These are phyloP conservation scores for Gasterosteus aculeatus DNA, from an alignment of 2,113 vertebrate species.

Conservation along the genomic window DNA sequence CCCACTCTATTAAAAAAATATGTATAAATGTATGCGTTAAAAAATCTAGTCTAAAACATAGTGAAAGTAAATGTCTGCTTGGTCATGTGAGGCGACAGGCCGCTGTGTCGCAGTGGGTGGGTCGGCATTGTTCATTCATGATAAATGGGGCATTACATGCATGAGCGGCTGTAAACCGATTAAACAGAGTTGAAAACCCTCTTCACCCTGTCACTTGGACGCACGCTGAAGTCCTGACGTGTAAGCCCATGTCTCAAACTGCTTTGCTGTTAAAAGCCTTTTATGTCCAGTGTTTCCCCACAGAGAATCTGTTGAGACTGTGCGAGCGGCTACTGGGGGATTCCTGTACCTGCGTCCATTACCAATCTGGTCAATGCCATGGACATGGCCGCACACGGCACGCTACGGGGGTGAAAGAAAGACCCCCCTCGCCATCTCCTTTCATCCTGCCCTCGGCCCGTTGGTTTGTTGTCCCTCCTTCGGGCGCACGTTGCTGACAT, in stretches of 20 bases:
- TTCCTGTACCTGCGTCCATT: conserved; percentile 60
- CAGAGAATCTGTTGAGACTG: conserved; percentile 31
- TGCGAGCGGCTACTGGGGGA: conserved; percentile 40
- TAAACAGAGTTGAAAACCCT: conserved; percentile 54
- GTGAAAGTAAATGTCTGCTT: conserved; percentile 55
- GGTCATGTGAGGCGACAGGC: conserved; percentile 27
- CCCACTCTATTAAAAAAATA: neutral
- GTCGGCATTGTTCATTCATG: conserved; percentile 66
- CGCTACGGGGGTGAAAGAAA: neutral
- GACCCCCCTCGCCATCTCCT: neutral
- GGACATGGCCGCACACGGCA: conserved; percentile 10
- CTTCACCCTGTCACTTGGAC: conserved; percentile 32
- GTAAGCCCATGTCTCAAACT: conserved; percentile 45
- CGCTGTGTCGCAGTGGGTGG: conserved; percentile 48
- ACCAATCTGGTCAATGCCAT: conserved; percentile 62
- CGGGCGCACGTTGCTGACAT: conserved; percentile 35
- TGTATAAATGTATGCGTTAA: neutral
- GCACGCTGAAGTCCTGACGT: conserved; percentile 31
- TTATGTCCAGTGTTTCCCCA: neutral
- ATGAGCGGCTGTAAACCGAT: conserved; percentile 54
- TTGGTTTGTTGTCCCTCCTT: conserved; percentile 1
- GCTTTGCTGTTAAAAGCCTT: conserved; percentile 42
- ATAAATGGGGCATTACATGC: conserved; percentile 67
- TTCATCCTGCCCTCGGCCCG: neutral
- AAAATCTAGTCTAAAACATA: neutral